Evolutionary conservation across 1,140 invertebrate species (phyloP), one percentile per base, ranked within the genome.

Genomic region (Belonocnema kinseyi): DNA sequence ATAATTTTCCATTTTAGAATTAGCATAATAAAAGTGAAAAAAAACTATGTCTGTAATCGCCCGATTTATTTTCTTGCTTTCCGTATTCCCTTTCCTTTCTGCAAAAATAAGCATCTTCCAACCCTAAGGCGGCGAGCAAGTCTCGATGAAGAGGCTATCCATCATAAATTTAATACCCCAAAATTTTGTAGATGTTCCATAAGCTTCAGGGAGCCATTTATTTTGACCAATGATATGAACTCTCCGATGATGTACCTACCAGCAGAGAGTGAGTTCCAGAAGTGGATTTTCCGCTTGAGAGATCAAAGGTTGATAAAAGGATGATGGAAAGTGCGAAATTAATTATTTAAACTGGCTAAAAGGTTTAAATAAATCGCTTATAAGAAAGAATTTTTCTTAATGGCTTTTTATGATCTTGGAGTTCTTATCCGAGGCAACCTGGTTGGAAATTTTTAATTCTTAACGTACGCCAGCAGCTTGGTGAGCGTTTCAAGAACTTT

Each of bases 151-250:
- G 81, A 83, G 76, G 77, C 82, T 83, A 89, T 89, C 85, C 86
- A 88, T 90, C 87, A 89, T 84, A 82, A 86, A 85, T 88, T 89
- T 89, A 88, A 87, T 88, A 86, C 84, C 85, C 82, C 82, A 77
- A 87, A 88, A 88, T 86, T 89, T 88, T 77, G 83, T 73, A 80
- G 82, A 83, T 85, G 83, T 85, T 82, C 81, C 46, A 56, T 73
- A 61, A 58, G 74, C 75, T 80, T 73, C 11, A 53, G 74, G 76
- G 73, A 74, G 56, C 79, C 79, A 82, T 84, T 84, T 77, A 77
- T 82, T 80, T 76, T 56, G 33, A 50, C 58, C 77, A 75, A 73
- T 72, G 74, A 75, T 75, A 77, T 80, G 74, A 80, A 80, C 75
- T 73, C 26, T 70, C 51, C 70, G 76, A 71, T 74, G 72, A 74